Evolutionary conservation across 2,113 vertebrate genomes (phyloP).

Genomic region (Accipiter cooperii): DNA sequence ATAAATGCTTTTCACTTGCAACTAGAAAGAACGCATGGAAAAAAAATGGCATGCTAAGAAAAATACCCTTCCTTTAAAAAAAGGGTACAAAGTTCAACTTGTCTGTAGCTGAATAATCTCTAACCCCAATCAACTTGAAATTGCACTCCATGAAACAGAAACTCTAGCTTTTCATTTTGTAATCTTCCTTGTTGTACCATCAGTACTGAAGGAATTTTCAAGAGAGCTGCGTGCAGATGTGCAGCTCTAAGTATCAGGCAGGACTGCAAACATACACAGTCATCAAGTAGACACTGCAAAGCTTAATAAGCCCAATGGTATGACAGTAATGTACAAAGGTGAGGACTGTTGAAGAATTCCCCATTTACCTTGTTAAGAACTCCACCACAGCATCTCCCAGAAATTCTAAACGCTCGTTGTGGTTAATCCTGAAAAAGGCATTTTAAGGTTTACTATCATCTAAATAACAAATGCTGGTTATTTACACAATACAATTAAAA

Average conservation of each 20-base stretch:
- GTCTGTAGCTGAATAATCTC: constrained; percentile 28
- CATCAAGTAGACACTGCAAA: not conserved
- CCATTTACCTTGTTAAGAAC: constrained; percentile 93
- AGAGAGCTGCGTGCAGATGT: not conserved
- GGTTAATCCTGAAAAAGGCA: constrained; percentile 86
- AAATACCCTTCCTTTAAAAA: constrained; percentile 51
- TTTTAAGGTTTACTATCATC: not conserved
- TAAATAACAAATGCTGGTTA: not conserved
- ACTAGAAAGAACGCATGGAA: constrained; percentile 35
- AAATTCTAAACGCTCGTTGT: constrained; percentile 97
- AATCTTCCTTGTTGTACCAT: constrained; percentile 36
- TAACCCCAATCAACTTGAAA: constrained; percentile 45
- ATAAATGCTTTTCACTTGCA: constrained; percentile 46
- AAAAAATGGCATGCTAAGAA: constrained; percentile 60
- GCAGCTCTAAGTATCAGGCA: not conserved
- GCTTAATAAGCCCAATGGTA: not conserved
- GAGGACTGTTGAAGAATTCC: not conserved
- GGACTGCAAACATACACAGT: not conserved
- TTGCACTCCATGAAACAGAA: constrained; percentile 41
- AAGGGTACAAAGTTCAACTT: constrained; percentile 36
- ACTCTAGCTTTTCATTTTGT: constrained; percentile 50
- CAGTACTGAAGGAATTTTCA: constrained; percentile 7
- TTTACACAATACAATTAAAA: not conserved
- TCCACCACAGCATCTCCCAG: constrained; percentile 99
- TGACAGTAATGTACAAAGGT: not conserved